phyloP scores from a whole-genome alignment of 2,888 invertebrate genomes.

The Cryptocephalus primarius region DNA sequence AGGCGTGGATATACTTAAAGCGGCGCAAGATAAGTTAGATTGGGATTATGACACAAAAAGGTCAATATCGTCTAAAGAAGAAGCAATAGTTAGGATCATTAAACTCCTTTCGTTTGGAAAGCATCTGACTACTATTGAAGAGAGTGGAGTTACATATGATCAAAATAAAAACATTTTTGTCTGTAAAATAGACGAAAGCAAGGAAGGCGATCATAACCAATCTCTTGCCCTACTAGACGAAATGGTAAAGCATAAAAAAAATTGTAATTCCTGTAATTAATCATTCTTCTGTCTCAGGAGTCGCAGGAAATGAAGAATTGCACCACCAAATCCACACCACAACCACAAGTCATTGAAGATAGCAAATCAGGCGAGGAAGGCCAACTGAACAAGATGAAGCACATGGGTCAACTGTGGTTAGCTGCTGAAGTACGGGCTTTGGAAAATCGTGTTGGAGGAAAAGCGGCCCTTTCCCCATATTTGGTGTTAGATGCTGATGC shows the following conservation, averaged over 20 bases:
- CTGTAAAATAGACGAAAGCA: constrained; percentile 19
- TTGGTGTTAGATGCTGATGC: constrained; percentile 80
- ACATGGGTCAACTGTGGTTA: constrained; percentile 84
- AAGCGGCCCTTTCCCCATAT: constrained; percentile 63
- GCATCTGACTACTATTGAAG: constrained; percentile 50
- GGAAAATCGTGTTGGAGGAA: constrained; percentile 56
- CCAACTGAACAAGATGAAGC: constrained; percentile 55
- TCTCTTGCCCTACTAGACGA: constrained; percentile 19
- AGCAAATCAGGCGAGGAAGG: too few relatives aligned
- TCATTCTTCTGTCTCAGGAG: constrained; percentile 11
- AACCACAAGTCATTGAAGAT: too few relatives aligned
- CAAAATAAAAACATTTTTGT: constrained; percentile 31
- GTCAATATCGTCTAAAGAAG: constrained; percentile 50
- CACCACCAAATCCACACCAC: constrained; percentile 10
- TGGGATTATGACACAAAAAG: constrained; percentile 53
- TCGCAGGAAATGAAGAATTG: constrained; percentile 14
- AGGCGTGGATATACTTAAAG: constrained; percentile 45
- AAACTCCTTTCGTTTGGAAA: constrained; percentile 74
- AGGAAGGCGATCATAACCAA: constrained; percentile 14
- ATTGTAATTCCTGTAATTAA: neutral
- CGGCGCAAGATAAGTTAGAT: constrained; percentile 56
- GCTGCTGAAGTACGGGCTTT: constrained; percentile 68
- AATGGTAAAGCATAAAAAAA: constrained; percentile 12
- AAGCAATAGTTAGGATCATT: constrained; percentile 61
- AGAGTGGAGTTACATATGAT: constrained; percentile 57